Evolutionary conservation across 2,888 invertebrate species (phyloP), one percentile per base, ranked within the genome.

Genomic region (Drosophila hawaiiensis): DNA sequence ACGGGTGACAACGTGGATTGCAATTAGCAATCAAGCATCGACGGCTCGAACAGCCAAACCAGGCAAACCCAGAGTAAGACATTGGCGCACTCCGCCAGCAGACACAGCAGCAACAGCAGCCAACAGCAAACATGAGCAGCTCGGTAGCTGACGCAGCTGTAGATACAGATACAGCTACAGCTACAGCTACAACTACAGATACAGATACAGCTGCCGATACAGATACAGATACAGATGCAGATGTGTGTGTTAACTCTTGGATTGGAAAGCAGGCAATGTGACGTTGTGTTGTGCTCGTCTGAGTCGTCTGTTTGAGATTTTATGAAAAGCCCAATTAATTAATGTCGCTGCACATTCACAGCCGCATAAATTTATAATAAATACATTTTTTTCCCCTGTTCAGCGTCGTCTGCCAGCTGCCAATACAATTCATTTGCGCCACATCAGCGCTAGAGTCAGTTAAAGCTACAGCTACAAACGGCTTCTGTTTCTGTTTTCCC

Each of bases 321-420:
- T 86, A 91, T 90, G 89, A 91, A 90, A 91, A 81, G 77, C 69
- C 76, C 86, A 90, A 89, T 87, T 87, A 87, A 87, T 87, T 90
- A 89, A 67, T 80, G 82, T 60, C 86, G 77, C 55, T 84, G 79
- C 67, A 68, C 60, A 69, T 64, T 58, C 55, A 58, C 55, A 74
- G 33, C 60, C 58, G 70, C 88, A 82, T 88, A 65, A 90, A 90
- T 90, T 75, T 80, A 80, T 88, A 80, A 84, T 76, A 76, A 65
- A 78, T 87, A 72, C 84, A 67, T 16, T 28, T n/a, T 19, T n/a
- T 19, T n/a, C 25, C 22, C 4, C 54, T 74, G 65, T 73, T 63
- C 31, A 53, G 52, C 65, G 60, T 64, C 78, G 83, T 80, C 86
- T 85, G 85, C 86, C 81, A 76, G 77, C 82, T 89, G 84, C 82